Conservation (phyloP, 2,113 vertebrate genomes). For the Tauraco erythrolophus region DNA sequence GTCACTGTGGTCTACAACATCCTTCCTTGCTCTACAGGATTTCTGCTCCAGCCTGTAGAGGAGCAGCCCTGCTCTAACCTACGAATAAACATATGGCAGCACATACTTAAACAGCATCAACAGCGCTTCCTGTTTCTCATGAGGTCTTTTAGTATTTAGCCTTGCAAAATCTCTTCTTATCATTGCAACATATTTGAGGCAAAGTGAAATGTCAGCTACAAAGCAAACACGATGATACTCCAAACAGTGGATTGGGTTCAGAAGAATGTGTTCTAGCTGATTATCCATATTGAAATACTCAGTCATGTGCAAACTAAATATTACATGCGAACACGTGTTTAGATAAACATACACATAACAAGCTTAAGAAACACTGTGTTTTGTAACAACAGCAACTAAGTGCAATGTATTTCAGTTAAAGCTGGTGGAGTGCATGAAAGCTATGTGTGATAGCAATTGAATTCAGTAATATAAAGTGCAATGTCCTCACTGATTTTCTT, state of each 20-base stretch:
- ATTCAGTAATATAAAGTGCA: not conserved
- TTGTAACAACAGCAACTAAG: not conserved
- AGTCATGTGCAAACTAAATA: not conserved
- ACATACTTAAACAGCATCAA: not conserved
- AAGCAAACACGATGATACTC: fast-evolving
- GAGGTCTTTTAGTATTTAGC: not conserved
- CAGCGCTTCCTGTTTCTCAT: not conserved
- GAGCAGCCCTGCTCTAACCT: fast-evolving
- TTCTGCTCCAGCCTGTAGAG: no score
- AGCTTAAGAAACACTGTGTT: not conserved
- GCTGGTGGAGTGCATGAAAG: not conserved
- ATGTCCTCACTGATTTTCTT: not conserved
- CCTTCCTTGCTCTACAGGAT: no score
- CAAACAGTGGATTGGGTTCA: fast-evolving
- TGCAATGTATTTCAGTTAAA: not conserved
- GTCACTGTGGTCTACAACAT: not conserved
- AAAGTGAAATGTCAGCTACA: not conserved
- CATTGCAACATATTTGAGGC: not conserved
- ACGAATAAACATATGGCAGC: not conserved
- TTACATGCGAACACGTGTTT: not conserved
- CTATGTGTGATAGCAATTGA: not conserved
- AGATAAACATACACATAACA: not conserved
- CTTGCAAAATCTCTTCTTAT: not conserved
- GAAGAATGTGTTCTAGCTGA: not conserved
- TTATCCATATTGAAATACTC: not conserved